A percentile compares a stretch with the other conserved stretches of the same genome.
phyloP scores from a whole-genome alignment of 2,113 vertebrate species.

The Ailurus styani region DNA sequence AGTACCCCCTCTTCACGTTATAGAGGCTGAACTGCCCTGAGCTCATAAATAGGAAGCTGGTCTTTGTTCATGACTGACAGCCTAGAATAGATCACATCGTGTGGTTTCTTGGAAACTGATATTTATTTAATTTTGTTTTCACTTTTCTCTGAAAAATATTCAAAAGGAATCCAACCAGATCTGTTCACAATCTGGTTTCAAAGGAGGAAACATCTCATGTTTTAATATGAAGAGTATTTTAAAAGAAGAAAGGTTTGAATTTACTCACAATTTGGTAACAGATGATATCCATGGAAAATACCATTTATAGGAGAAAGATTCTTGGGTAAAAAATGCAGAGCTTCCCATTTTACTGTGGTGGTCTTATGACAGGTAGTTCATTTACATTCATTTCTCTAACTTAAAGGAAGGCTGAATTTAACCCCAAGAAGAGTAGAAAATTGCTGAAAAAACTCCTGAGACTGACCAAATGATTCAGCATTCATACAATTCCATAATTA shows the following conservation, averaged over 20 bases:
- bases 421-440: background rate
- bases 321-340: background rate
- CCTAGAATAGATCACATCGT: background rate
- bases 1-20: background rate
- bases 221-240: background rate
- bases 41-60: background rate
- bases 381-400: background rate
- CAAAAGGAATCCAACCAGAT: background rate
- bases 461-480: background rate
- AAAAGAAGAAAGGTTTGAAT: background rate
- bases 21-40: background rate
- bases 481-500: slow-evolving; percentile 41
- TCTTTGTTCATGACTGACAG: background rate
- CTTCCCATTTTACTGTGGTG: background rate
- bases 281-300: background rate
- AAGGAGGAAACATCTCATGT: background rate
- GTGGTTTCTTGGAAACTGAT: background rate
- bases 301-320: background rate
- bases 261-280: background rate
- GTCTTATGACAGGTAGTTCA: background rate
- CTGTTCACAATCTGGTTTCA: background rate
- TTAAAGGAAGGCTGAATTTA: slow-evolving; percentile 12
- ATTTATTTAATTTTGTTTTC: background rate
- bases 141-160: background rate
- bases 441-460: background rate